phyloP scores from a whole-genome alignment of 92 coral and sea anemone species.

The Zoanthus solanderi region DNA sequence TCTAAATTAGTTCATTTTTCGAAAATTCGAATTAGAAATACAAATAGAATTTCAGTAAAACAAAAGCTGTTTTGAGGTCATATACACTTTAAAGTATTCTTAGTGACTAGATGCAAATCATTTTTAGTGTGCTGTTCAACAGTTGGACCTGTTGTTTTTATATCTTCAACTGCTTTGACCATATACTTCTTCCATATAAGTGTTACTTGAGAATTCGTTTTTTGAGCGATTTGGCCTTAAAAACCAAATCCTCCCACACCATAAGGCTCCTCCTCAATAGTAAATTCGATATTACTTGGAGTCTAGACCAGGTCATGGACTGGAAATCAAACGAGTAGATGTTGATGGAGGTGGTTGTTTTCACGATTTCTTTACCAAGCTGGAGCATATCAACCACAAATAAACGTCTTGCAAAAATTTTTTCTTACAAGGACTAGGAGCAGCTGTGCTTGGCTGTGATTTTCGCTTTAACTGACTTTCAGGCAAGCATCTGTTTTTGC shows the following conservation, averaged over 20 bases:
- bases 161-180: neutral
- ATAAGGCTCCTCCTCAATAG: neutral
- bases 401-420: neutral
- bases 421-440: neutral
- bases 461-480: neutral
- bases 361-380: constrained; percentile 2
- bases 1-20: too few relatives aligned
- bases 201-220: constrained; percentile 10
- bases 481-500: constrained; percentile 12
- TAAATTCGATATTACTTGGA: neutral
- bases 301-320: constrained; percentile 12
- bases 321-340: constrained; percentile 18
- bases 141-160: neutral
- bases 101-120: neutral
- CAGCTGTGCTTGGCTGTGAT: neutral
- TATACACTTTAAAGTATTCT: too few relatives aligned
- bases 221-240: neutral
- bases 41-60: too few relatives aligned
- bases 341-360: constrained; percentile 16
- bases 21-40: too few relatives aligned
- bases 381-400: constrained; percentile 18
- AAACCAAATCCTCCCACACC: constrained; percentile 17
- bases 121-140: too few relatives aligned
- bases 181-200: neutral
- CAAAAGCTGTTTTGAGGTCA: neutral